Base-by-base conservation (phyloP, 2,888 invertebrate genomes). In the Drosophila bunnanda region DNA sequence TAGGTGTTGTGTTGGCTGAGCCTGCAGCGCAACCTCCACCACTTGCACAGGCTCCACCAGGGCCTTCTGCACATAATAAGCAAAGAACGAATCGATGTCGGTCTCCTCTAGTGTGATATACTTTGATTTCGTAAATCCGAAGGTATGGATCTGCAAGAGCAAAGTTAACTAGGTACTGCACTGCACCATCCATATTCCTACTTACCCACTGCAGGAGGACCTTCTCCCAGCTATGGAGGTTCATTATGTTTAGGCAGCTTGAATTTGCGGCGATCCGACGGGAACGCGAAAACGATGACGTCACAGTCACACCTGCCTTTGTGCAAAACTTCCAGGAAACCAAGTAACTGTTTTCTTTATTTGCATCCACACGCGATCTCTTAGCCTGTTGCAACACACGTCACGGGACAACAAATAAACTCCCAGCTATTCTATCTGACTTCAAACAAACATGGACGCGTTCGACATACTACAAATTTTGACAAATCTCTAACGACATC, bases 11-110 rank as follows among this genome's bases (percentile, higher is more conserved):
- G 22, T 46, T 32, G 28, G 61, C 57, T 46, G 61, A 22, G 28
- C 58, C 67, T 43, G 76, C 60, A 28, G 60, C 53, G 28, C 66
- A 36, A 28, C 25, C 28, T 36, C 13, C 28, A 36, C 39, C 34
- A 15, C 28, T 15, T 30, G n/a, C 48, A 15, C 34, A 25, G 22
- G 10, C 48, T 60, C 34, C 38, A 43, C 55, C 13, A 70, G 48
- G 15, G 75, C 73, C 64, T 81, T 66, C 9, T 75, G 43, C 7
- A 53, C 53, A 59, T 75, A 78, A 43, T 82, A 86, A 22, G 77
- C 41, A 71, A 89, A 92, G 68, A 92, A 92, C 2, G 44, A 68
- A n/a, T 91, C 89, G 25, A 92, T 79, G 71, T 92, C 85, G 0
- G 91, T 78, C 56, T 91, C 90, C 59, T 92, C 91, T 7, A 92